Percentiles rank a stretch among this genome's conserved stretches.
phyloP scores from a whole-genome alignment of 2,888 invertebrate genomes.

The Melanchra persicariae region DNA sequence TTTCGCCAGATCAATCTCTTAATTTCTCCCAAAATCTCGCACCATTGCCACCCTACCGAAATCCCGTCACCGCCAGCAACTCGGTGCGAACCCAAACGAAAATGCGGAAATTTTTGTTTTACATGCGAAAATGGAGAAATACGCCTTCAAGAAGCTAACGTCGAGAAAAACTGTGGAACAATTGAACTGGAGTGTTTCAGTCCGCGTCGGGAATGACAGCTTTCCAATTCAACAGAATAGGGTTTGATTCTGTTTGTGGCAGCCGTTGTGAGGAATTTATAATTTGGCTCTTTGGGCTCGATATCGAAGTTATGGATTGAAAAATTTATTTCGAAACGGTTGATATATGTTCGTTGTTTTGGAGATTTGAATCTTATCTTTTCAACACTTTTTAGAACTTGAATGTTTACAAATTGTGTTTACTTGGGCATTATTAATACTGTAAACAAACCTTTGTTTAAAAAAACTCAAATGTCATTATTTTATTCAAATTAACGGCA shows the following conservation, averaged over 20 bases:
- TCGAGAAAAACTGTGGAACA: conserved; percentile 75
- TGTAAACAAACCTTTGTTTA: background rate
- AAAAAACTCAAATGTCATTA: too few relatives aligned
- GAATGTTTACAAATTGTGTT: too few relatives aligned
- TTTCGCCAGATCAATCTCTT: background rate
- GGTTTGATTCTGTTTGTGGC: conserved; percentile 71
- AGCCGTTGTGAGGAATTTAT: conserved; percentile 59
- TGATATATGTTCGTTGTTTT: background rate
- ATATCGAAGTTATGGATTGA: conserved; percentile 41
- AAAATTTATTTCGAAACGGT: conserved; percentile 3
- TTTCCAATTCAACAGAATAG: conserved; percentile 78
- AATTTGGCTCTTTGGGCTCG: conserved; percentile 49
- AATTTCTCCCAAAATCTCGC: background rate
- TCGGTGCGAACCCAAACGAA: conserved; percentile 83
- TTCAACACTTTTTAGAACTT: too few relatives aligned
- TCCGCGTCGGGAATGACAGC: conserved; percentile 78
- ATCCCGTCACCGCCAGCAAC: conserved; percentile 86
- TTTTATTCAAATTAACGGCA: too few relatives aligned
- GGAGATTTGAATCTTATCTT: background rate
- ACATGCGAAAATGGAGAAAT: conserved; percentile 88
- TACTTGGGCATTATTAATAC: too few relatives aligned
- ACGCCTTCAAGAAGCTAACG: conserved; percentile 73
- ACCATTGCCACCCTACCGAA: conserved; percentile 75
- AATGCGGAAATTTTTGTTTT: conserved; percentile 88
- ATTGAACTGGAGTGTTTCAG: conserved; percentile 71